Base-by-base conservation (phyloP, 2,888 invertebrate species). In the Morpho helenor region DNA sequence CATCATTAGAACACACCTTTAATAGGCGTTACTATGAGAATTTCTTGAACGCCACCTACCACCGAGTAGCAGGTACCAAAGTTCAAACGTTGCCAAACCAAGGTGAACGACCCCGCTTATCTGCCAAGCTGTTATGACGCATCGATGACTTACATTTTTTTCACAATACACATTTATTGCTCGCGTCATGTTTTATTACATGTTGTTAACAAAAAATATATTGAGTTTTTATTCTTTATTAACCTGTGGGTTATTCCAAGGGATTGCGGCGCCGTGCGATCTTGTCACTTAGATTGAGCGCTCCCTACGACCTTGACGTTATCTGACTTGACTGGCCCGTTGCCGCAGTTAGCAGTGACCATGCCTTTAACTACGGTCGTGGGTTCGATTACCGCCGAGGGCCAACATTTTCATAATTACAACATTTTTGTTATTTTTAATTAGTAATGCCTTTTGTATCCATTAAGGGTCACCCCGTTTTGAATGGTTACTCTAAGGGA, bases 1-100 rank as follows among this genome's bases (percentile, higher is more conserved):
- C 16, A 16, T 16, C 16, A 16, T 16, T 16, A 16, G 16, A 16
- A 16, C 16, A 16, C 31, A 31, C 31, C 31, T 31, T 31, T 0
- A 31, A 31, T 31, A 31, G 31, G 31, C 3, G 4, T 31, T 31
- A 5, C 31, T 23, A 23, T 23, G 4, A 2, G 31, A 31, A 31
- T 5, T 31, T 31, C 9, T 47, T 56, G 16, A 62, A 50, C 68
- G 69, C 72, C 71, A 73, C 69, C 73, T 88, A 63, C 69, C 60
- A 64, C 46, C 67, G 60, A 75, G 62, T 65, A 68, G 88, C 61
- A 2, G 6, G 73, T 64, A 87, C 83, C 70, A 86, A 83, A 79
- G 87, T 84, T 88, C 87, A 84, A 76, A 66, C 68, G 76, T 83
- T 82, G 78, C 87, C 87, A 82, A 88, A 88, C 79, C 75, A 49